A percentile compares a stretch with the other conserved stretches of the same genome.
These are phyloP conservation scores for Poliocrania exsul DNA, from an alignment of 2,797 vertebrate genomes.

Conservation along the genomic window DNA sequence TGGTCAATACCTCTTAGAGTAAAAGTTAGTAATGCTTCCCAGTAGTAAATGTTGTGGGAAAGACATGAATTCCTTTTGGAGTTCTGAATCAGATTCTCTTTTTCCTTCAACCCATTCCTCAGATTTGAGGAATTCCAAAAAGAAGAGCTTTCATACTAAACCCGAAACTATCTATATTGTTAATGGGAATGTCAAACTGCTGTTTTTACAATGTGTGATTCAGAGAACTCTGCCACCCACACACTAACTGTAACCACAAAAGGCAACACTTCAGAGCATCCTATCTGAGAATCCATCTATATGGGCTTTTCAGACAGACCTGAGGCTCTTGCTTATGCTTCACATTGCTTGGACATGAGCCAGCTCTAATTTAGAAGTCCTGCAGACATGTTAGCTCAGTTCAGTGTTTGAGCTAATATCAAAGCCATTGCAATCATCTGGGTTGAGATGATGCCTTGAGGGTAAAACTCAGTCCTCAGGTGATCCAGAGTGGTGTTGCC, in stretches of 20 bases:
- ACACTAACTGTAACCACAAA: slow-evolving; percentile 40
- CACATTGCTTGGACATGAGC: not conserved
- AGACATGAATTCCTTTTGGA: slow-evolving; percentile 48
- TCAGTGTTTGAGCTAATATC: slow-evolving; percentile 24
- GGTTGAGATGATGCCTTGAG: not conserved
- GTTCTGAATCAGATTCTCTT: slow-evolving; percentile 25
- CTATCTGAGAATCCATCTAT: slow-evolving; percentile 54
- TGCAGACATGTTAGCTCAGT: slow-evolving; percentile 57
- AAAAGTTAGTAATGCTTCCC: slow-evolving; percentile 43
- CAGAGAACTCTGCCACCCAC: slow-evolving; percentile 66
- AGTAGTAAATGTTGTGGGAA: slow-evolving; percentile 52
- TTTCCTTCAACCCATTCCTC: not conserved
- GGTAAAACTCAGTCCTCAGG: slow-evolving; percentile 44
- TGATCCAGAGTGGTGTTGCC: not conserved
- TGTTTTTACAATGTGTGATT: slow-evolving; percentile 49
- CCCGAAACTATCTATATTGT: slow-evolving; percentile 32
- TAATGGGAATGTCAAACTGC: slow-evolving; percentile 46
- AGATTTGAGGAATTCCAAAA: slow-evolving; percentile 45
- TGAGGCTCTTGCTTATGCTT: slow-evolving; percentile 37
- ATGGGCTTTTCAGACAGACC: slow-evolving; percentile 47
- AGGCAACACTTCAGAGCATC: slow-evolving; percentile 58
- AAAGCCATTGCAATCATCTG: slow-evolving; percentile 35
- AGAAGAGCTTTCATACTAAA: slow-evolving; percentile 32
- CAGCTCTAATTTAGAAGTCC: slow-evolving; percentile 40
- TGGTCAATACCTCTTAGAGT: slow-evolving; percentile 33